A percentile compares a stretch with the other conserved stretches of the same genome.
Conservation (phyloP, 2,888 invertebrate genomes). For the Phengaris arion region DNA sequence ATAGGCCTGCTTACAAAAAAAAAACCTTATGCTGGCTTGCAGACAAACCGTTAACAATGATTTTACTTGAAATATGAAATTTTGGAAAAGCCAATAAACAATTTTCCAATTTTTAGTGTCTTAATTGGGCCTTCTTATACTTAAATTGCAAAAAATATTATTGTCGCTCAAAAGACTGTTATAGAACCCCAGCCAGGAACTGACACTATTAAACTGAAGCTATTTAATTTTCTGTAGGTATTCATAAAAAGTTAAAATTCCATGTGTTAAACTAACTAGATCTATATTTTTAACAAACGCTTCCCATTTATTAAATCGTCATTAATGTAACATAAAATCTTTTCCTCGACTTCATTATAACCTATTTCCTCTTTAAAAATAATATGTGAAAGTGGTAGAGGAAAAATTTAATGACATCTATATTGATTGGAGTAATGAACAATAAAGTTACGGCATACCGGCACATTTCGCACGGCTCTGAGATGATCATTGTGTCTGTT, state of each 20-base stretch:
- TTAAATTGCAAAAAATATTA: too few species aligned
- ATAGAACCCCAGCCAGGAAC: too few species aligned
- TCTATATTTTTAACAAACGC: not conserved
- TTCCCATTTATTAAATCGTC: conserved; percentile 17
- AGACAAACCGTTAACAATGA: not conserved
- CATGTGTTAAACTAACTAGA: not conserved
- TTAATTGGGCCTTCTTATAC: too few species aligned
- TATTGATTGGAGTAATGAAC: conserved; percentile 16
- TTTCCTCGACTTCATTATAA: not conserved
- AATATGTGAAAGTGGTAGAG: conserved; percentile 19
- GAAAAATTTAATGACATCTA: not conserved
- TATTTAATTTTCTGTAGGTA: not conserved
- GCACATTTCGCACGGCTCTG: conserved; percentile 17
- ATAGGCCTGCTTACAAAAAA: not conserved
- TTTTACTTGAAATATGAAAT: not conserved
- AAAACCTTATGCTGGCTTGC: not conserved
- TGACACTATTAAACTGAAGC: too few species aligned
- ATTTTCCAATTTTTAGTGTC: too few species aligned
- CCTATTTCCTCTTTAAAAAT: conserved; percentile 20
- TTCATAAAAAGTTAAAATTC: not conserved
- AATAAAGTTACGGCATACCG: conserved; percentile 18
- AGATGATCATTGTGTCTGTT: conserved; percentile 5
- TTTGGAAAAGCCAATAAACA: too few species aligned
- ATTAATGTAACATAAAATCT: not conserved
- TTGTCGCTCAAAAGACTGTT: too few species aligned